These are phyloP conservation scores for Pseudococcus jackbeardsleyi DNA, from an alignment of 2,888 invertebrate species.

Conservation along the genomic window DNA sequence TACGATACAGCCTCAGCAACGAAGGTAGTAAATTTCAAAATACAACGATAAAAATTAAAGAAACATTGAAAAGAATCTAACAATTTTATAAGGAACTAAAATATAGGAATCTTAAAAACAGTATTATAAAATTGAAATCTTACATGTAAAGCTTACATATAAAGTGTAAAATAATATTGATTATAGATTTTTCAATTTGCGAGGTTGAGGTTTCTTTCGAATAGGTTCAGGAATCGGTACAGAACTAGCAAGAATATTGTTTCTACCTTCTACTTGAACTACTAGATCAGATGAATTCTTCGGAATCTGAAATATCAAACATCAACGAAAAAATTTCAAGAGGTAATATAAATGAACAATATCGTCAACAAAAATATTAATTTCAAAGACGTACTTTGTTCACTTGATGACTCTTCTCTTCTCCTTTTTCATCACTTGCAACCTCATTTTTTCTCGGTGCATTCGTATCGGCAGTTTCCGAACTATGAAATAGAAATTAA, in stretches of 20 bases:
- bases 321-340: neutral
- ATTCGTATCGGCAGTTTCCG: neutral
- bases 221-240: neutral
- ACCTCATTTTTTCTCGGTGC: neutral
- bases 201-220: conserved; percentile 9
- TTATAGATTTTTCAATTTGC: conserved; percentile 35
- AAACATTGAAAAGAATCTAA: too few relatives aligned
- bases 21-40: too few relatives aligned
- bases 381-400: neutral
- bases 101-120: too few relatives aligned
- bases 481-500: neutral
- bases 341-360: neutral
- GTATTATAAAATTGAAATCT: too few relatives aligned
- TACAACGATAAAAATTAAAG: too few relatives aligned
- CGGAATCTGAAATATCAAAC: neutral
- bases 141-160: neutral
- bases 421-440: neutral
- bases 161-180: too few relatives aligned
- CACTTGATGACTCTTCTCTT: neutral
- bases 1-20: too few relatives aligned
- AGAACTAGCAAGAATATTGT: neutral
- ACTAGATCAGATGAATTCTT: neutral
- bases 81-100: too few relatives aligned
- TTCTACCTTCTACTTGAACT: neutral
- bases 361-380: neutral